Evolutionary conservation across 30 jellyfish, hydroid and myxozoan species (phyloP).

Genomic region (Chironex yamaguchii): DNA sequence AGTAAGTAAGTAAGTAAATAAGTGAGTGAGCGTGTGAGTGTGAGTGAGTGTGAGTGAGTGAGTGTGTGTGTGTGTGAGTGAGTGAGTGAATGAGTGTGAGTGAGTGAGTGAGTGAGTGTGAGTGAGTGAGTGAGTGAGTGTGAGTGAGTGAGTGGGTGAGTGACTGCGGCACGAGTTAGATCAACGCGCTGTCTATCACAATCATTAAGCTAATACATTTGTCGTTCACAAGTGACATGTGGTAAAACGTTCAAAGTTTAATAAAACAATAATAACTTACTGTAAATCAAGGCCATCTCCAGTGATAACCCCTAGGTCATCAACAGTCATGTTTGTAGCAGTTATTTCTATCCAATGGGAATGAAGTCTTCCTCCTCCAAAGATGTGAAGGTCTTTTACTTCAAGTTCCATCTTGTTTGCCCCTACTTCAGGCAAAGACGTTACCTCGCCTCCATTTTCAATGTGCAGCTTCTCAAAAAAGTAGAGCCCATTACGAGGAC

Average conservation of each 20-base stretch:
- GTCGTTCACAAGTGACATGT: too few species aligned
- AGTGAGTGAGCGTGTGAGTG: too few species aligned
- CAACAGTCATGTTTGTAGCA: conserved; percentile 59
- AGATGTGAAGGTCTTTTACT: conserved; percentile 44
- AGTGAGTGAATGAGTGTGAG: too few species aligned
- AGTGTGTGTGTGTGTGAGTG: too few species aligned
- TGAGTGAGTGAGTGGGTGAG: too few species aligned
- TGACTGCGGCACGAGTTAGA: too few species aligned
- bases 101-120: too few species aligned
- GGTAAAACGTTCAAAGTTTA: not conserved
- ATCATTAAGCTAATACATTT: not conserved
- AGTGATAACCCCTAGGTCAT: conserved; percentile 58
- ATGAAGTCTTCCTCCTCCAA: conserved; percentile 63
- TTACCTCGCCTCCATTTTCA: conserved; percentile 59
- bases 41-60: too few species aligned
- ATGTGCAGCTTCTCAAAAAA: conserved; percentile 42
- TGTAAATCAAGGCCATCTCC: conserved; percentile 53
- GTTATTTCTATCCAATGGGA: conserved; percentile 40
- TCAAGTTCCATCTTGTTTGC: conserved; percentile 49
- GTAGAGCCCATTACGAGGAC: conserved; percentile 62
- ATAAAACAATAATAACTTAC: conserved; percentile 5
- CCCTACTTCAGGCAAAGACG: conserved; percentile 61
- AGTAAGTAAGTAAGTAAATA: too few species aligned
- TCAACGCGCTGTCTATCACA: too few species aligned
- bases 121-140: too few species aligned